Base-by-base conservation (phyloP, 2,888 invertebrate genomes). In the Latrodectus hesperus region DNA sequence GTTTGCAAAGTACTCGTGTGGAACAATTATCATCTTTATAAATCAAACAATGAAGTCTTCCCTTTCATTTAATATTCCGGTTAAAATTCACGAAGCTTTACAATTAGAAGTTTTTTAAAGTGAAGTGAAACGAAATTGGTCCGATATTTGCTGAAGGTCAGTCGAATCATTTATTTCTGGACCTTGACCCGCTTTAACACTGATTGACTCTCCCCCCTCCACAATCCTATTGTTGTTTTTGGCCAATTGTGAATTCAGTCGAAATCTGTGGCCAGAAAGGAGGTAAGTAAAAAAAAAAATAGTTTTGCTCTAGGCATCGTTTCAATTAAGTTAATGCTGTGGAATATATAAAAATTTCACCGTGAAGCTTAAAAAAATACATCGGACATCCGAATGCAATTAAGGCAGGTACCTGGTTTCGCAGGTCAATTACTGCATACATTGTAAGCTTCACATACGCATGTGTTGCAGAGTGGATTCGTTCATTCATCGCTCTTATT, bases 101-200 rank as follows among this genome's bases (percentile, higher is more conserved):
- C 51, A 75, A 67, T 82, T 60, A 75, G 67, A 82, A 68, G 16
- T 75, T 53, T 14, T 51, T 60, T 12, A 80, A 67, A 52, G 53
- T 51, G 68, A 84, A 85, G 53, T 17, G 17, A 17, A 78, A 14
- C 79, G 49, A 68, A 71, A 73, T 72, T 72, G 72, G 72, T 49
- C 71, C 53, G 72, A 70, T 80, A 75, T 81, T 17, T 22, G 49
- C 51, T 73, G 86, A 86, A 86, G 86, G 86, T 86, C 81, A 81
- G 71, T 70, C 26, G 49, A 77, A 67, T 81, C 86, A 72, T 86
- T 86, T 73, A 73, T 86, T 72, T 75, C 53, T 86, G 86, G 86
- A 86, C 86, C 86, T 86, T 86, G 86, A 86, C 86, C 86, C 80
- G 81, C 26, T 81, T 86, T 81, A 52, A 26, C 81, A 72, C 55